Evolutionary conservation across 2,113 vertebrate genomes (phyloP), one percentile per base, ranked within the genome.

Genomic region (Suricata suricatta): DNA sequence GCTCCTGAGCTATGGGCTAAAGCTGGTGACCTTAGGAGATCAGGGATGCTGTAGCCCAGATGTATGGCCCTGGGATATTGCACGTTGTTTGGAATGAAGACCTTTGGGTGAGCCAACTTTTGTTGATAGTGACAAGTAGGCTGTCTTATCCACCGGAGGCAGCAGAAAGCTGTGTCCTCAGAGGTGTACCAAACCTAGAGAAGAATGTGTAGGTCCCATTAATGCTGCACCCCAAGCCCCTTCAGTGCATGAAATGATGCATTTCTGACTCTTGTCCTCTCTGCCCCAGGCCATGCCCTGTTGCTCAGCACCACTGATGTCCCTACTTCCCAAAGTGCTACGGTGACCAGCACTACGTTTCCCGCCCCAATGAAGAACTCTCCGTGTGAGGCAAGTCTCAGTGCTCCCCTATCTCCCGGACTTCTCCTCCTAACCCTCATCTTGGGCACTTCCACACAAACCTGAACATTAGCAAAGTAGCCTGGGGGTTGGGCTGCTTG

Each of bases 281-380:
- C 97, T 96, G 84, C 29, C 71, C 27, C 97, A 99, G 99, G 99
- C 81, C 98, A 97, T 33, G 98, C 98, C 2, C 98, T 99, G 88
- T 97, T 98, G 87, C 99, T 99, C 74, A 99, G 99, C 90, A 99
- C 99, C 93, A 99, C 98, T 29, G 99, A 99, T 31, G 98, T 96
- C 80, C 98, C 98, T 97, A 93, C 98, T 38, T 98, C 98, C 15
- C 97, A 98, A 93, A 98, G 98, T 63, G 98, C 98, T 2, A 92
- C 98, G 4, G 98, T 99, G 97, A 99, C 99, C 98, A 99, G 99
- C 68, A 96, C 98, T 0, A 97, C 99, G 0, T 99, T 99, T 97
- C 99, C 99, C 0, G 99, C 99, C 52, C 99, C 99, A 12, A 98
- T 99, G 74, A 99, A 99, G 98, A 99, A 99, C 97, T 99, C 99